Percentiles rank a stretch among this genome's conserved stretches.
These are phyloP conservation scores for Bombyx mandarina DNA, from an alignment of 1,140 invertebrate species.

Conservation along the genomic window DNA sequence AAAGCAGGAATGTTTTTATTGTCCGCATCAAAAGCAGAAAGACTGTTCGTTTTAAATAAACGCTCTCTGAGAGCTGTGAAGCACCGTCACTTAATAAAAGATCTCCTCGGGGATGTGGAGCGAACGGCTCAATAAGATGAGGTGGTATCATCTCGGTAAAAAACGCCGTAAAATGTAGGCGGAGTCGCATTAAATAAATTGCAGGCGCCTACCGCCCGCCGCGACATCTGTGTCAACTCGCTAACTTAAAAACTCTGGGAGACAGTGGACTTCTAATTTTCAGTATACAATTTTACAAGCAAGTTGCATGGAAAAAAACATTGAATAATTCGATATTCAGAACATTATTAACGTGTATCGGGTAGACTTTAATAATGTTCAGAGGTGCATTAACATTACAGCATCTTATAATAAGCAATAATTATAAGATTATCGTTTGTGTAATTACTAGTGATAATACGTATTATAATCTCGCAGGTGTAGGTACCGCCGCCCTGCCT, in stretches of 20 bases:
- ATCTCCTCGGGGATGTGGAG: slow-evolving; percentile 46
- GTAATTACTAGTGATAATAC: no score
- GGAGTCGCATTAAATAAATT: slow-evolving; percentile 58
- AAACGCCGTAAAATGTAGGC: slow-evolving; percentile 52
- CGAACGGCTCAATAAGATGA: slow-evolving; percentile 62
- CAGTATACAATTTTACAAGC: background rate
- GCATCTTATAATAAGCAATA: no score
- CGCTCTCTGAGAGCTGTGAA: slow-evolving; percentile 31
- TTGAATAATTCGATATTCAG: no score
- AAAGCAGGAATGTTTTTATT: slow-evolving; percentile 9
- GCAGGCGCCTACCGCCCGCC: slow-evolving; percentile 32
- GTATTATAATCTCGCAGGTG: no score
- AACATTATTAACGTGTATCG: no score
- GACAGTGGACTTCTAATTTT: background rate
- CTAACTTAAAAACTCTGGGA: background rate
- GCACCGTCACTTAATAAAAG: slow-evolving; percentile 60
- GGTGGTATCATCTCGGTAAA: slow-evolving; percentile 43
- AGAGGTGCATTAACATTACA: no score
- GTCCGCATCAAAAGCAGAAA: slow-evolving; percentile 11
- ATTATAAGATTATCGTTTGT: no score
- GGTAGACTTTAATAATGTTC: no score
- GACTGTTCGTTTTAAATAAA: slow-evolving; percentile 20
- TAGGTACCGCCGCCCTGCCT: no score
- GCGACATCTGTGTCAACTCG: slow-evolving; percentile 29
- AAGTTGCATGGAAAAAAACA: no score